Base-by-base conservation (phyloP, 2,888 invertebrate genomes). In the Scaeva pyrastri region DNA sequence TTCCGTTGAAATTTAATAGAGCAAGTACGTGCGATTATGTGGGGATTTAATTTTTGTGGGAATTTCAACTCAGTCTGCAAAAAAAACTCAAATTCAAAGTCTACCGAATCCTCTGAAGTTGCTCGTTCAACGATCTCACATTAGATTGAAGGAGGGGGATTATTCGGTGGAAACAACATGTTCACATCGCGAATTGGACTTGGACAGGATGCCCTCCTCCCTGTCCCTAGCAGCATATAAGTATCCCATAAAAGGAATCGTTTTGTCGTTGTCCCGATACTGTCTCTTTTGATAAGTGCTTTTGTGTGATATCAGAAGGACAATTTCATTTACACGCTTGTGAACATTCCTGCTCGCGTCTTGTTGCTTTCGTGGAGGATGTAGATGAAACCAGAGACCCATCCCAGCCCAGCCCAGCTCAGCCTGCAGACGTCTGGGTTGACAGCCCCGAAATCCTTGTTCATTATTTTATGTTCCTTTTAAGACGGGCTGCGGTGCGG, bases 281-380 rank as follows among this genome's bases (percentile, higher is more conserved):
- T 86, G 73, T 74, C 77, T 74, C 62, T 66, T 64, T 78, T 82
- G 82, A 86, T 86, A 82, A 82, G 81, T 81, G 80, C 76, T 81
- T 77, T 85, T 85, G 68, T 31, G 8, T 77, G 77, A 77, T 86
- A 82, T 78, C 78, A 82, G 52, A 77, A 82, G 66, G 74, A 86
- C 77, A 82, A 82, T 82, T 78, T 78, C 77, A 78, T 86, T 86
- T 86, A 86, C 86, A 82, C 77, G 74, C 81, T 78, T 66, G 39
- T 60, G 74, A 82, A 71, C 66, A 78, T 86, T 64, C 66, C 50
- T 75, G 72, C 16, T 68, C 45, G 56, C 58, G 72, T 64, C 73
- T 39, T 50, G 43, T 60, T 68, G 48, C 11, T 52, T n/a, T 68
- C 23, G 11, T n/a, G 39, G 68, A 36, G 23, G 31, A 68, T 19